These are phyloP conservation scores for Caranx melampygus DNA, from an alignment of 2,113 vertebrate genomes.

Conservation along the genomic window DNA sequence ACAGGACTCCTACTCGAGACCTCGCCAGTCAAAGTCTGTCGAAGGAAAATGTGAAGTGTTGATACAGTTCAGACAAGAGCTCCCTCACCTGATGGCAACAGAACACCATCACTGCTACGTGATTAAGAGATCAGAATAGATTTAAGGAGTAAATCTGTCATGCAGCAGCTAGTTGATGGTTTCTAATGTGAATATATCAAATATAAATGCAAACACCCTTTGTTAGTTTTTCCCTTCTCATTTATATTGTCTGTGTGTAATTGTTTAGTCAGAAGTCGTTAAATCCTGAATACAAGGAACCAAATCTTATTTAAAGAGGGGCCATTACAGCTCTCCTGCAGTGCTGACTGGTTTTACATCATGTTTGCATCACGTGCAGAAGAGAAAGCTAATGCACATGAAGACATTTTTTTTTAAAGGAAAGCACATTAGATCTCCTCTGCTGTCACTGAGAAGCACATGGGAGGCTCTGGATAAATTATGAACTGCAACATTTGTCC, in stretches of 20 bases:
- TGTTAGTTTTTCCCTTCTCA: not conserved
- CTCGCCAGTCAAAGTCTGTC: no score
- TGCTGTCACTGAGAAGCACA: no score
- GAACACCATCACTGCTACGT: no score
- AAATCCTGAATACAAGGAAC: not conserved
- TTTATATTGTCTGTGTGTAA: not conserved
- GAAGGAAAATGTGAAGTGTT: no score
- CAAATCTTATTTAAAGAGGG: not conserved
- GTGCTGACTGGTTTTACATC: not conserved
- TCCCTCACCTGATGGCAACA: no score
- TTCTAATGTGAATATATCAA: no score
- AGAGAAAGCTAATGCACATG: not conserved
- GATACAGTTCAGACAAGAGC: no score
- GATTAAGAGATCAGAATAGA: no score
- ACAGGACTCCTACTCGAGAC: no score
- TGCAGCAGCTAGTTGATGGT: no score
- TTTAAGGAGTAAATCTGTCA: no score
- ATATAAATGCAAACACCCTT: no score
- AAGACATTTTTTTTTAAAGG: not conserved
- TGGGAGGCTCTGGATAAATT: not conserved
- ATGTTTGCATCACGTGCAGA: not conserved
- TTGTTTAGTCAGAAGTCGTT: not conserved
- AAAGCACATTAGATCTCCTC: not conserved
- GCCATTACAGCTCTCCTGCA: not conserved
- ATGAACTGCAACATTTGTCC: not conserved